phyloP scores from a whole-genome alignment of 2,888 invertebrate species.

The Cephus pulcher region DNA sequence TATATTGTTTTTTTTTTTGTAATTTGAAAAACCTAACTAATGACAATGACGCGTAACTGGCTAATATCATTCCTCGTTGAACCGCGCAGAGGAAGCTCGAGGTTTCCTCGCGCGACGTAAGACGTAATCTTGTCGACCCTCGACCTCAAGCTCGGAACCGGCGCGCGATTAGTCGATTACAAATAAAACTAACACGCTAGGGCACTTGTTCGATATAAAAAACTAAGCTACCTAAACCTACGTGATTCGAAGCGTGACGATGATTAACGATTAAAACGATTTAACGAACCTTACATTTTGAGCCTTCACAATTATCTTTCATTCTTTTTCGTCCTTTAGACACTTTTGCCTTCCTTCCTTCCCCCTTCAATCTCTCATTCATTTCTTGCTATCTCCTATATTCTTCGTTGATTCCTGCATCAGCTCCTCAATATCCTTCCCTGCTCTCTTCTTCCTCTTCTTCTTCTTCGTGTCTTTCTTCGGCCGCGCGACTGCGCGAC shows the following conservation, averaged over 20 bases:
- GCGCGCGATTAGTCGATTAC: slow-evolving; percentile 12
- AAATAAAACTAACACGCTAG: slow-evolving; percentile 13
- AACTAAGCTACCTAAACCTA: slow-evolving; percentile 53
- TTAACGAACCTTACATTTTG: slow-evolving; percentile 30
- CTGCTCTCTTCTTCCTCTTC: background rate
- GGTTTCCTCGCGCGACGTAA: no score
- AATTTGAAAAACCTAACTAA: no score
- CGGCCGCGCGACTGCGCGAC: slow-evolving; percentile 7
- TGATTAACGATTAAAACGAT: background rate
- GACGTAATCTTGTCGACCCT: no score
- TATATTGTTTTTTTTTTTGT: no score
- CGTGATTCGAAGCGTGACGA: slow-evolving; percentile 41
- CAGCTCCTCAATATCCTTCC: background rate
- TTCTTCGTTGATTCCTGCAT: slow-evolving; percentile 8
- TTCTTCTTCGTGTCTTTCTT: background rate
- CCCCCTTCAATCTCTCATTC: background rate
- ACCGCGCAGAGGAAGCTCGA: no score
- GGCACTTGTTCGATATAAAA: slow-evolving; percentile 43
- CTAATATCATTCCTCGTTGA: no score
- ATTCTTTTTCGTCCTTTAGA: slow-evolving; percentile 2
- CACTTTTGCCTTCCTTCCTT: slow-evolving; percentile 5
- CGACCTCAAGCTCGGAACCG: slow-evolving; percentile 15
- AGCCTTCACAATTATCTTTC: slow-evolving; percentile 6
- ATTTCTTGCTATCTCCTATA: slow-evolving; percentile 1
- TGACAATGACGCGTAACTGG: no score